phyloP scores from a whole-genome alignment of 1,140 invertebrate genomes.

The Polyergus mexicanus region DNA sequence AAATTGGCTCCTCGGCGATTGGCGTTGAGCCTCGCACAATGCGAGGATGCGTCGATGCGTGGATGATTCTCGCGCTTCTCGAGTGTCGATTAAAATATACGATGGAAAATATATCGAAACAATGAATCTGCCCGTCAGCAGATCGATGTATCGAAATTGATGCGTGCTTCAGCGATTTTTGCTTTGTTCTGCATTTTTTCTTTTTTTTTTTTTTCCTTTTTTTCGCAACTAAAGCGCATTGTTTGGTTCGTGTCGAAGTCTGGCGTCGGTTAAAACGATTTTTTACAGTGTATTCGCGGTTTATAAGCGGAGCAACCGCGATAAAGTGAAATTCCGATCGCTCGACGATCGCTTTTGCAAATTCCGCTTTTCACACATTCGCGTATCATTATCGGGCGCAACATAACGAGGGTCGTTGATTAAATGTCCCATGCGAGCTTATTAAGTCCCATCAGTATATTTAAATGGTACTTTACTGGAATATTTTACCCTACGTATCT shows the following conservation, averaged over 20 bases:
- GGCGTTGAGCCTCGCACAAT: conserved; percentile 58
- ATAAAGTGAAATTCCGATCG: conserved; percentile 51
- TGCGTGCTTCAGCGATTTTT: conserved; percentile 53
- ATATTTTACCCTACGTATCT: conserved; percentile 46
- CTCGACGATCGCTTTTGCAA: conserved; percentile 48
- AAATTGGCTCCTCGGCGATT: conserved; percentile 56
- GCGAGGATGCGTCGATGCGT: conserved; percentile 31
- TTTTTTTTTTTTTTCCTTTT: conserved; percentile 2
- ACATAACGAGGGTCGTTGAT: conserved; percentile 54
- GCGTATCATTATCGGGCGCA: conserved; percentile 56
- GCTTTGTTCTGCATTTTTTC: conserved; percentile 49
- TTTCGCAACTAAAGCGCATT: conserved; percentile 54
- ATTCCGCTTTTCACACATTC: conserved; percentile 42
- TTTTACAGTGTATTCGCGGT: conserved; percentile 46
- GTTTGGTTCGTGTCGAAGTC: conserved; percentile 44
- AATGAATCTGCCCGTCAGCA: conserved; percentile 70
- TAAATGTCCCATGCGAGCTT: conserved; percentile 42
- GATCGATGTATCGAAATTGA: conserved; percentile 57
- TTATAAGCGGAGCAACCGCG: conserved; percentile 61
- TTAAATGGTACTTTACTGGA: conserved; percentile 40
- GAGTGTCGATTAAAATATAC: conserved; percentile 73
- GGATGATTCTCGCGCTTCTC: conserved; percentile 57
- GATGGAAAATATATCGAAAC: conserved; percentile 72
- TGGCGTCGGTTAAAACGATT: conserved; percentile 45
- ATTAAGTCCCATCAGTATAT: conserved; percentile 39